Base-by-base conservation (phyloP, 2,888 invertebrate genomes). In the Gisinianus flammeolus region DNA sequence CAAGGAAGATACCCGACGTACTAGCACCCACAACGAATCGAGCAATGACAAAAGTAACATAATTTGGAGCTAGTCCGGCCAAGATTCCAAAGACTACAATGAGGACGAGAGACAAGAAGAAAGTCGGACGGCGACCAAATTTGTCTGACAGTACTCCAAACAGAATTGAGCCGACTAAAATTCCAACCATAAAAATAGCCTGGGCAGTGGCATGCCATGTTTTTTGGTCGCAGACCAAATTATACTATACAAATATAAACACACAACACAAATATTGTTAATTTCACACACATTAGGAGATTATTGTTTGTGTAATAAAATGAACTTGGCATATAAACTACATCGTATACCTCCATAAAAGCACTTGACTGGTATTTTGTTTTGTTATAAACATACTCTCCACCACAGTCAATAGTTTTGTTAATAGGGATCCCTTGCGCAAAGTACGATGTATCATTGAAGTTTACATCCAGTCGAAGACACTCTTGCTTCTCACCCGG, bases 1-100 rank as follows among this genome's bases (percentile, higher is more conserved):
- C 93, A 79, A 93, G 88, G 85, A 93, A 93, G 12, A 93, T 92
- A 0, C 93, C 93, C 6, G 93, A 92, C 10, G 93, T 92, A 12
- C 92, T 91, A 16, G 92, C 90, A 19, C 93, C 93, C 30, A 93
- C 90, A 70, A 93, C 86, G 79, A 91, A 87, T 81, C 93, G 88
- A 62, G 91, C 89, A 76, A 91, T 86, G 16, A 91, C 90, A 85
- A 92, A 93, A 67, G 90, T 90, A 85, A 91, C 89, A 86, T 91
- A 92, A 84, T 93, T 91, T 0, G 92, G 92, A 0, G 92, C 89
- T 69, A 92, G 85, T 4, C 91, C 91, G 5, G 92, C 91, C 77
- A 91, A 85, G 62, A 92, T 86, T 56, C 93, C 93, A 84, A 91
- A 91, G 35, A 91, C 86, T 35, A 93, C 90, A 87, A 93, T 92